Conservation (phyloP, 2,113 vertebrate species). For the Notechis scutatus region DNA sequence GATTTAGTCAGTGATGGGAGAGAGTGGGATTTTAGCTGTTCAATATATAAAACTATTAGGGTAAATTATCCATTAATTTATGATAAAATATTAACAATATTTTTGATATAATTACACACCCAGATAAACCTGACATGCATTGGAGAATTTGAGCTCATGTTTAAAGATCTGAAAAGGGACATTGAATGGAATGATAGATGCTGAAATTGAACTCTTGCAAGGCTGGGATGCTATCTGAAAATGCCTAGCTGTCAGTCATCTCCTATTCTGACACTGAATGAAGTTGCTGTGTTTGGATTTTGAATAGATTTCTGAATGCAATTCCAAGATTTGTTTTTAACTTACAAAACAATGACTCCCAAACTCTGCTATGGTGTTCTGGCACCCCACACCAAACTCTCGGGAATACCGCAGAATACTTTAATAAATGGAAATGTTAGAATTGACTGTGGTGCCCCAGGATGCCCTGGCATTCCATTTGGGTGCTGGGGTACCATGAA, state of each 20-base stretch:
- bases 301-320: background rate
- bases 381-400: background rate
- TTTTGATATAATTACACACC: background rate
- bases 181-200: background rate
- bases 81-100: background rate
- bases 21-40: background rate
- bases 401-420: background rate
- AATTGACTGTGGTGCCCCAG: background rate
- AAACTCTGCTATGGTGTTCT: background rate
- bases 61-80: background rate
- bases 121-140: background rate
- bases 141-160: background rate
- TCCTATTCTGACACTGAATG: background rate
- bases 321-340: background rate
- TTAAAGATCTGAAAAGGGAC: background rate
- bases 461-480: background rate
- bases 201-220: background rate
- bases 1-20: background rate
- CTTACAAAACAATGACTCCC: background rate
- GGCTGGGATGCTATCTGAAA: background rate
- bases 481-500: background rate
- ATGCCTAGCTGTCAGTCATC: background rate
- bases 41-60: background rate
- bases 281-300: background rate
- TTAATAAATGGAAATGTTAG: background rate